Evolutionary conservation across 2,888 invertebrate genomes (phyloP).

Genomic region (Drosophila phalerata): DNA sequence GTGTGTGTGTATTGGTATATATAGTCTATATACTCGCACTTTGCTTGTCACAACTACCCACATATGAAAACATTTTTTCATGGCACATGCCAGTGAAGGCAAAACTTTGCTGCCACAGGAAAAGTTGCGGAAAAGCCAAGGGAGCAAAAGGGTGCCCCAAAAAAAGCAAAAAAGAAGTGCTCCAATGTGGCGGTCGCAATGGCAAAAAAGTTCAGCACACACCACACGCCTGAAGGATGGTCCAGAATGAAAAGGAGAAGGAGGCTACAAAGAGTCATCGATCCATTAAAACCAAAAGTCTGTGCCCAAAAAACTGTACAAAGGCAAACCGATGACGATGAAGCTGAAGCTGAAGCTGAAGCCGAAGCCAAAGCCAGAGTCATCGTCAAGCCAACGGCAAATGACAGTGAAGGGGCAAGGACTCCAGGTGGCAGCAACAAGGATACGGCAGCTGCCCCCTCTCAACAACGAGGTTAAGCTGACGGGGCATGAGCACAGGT

Average conservation of each 20-base stretch:
- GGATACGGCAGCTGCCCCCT: constrained; percentile 29
- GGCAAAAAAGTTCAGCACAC: constrained; percentile 41
- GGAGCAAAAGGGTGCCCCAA: constrained; percentile 23
- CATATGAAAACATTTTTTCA: constrained; percentile 45
- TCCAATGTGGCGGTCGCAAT: constrained; percentile 39
- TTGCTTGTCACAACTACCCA: constrained; percentile 19
- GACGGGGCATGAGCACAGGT: constrained; percentile 73
- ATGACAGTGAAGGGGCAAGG: constrained; percentile 25
- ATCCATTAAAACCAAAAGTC: constrained; percentile 82
- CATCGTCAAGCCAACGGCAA: constrained; percentile 29
- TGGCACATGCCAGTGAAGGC: constrained; percentile 52
- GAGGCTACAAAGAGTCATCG: constrained; percentile 64
- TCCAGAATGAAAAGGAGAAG: constrained; percentile 7
- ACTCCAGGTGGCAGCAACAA: constrained; percentile 36
- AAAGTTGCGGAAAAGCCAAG: constrained; percentile 37
- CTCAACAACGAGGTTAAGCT: constrained; percentile 60
- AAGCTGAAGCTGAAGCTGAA: constrained; percentile 18
- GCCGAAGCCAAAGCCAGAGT: constrained; percentile 23
- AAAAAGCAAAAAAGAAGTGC: constrained; percentile 21
- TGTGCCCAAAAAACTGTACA: constrained; percentile 67
- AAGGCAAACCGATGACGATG: constrained; percentile 54
- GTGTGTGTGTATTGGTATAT: constrained; percentile 10
- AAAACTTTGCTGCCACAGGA: constrained; percentile 53
- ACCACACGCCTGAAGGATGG: constrained; percentile 40
- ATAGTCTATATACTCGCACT: constrained; percentile 22